Conservation (phyloP, 2,113 vertebrate species). For the Carettochelys insculpta region DNA sequence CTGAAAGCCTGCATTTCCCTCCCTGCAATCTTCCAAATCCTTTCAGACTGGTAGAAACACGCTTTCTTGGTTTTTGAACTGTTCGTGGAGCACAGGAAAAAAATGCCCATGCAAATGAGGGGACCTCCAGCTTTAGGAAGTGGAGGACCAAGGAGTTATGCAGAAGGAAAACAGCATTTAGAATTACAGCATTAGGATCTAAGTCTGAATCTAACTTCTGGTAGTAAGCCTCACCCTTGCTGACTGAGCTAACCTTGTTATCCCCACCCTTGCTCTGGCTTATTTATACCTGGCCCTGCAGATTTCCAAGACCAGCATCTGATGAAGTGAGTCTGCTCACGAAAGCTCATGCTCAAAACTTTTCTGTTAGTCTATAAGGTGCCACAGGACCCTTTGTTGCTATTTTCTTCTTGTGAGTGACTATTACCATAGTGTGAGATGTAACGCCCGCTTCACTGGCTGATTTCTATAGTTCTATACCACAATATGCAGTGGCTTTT, state of each 20-base stretch:
- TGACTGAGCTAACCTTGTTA: too few relatives aligned
- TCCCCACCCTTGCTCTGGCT: too few relatives aligned
- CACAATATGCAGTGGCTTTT: background rate
- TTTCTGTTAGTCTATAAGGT: too few relatives aligned
- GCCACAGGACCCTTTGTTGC: too few relatives aligned
- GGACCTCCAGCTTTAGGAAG: background rate
- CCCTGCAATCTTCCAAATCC: background rate
- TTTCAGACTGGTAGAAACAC: background rate
- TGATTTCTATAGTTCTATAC: background rate
- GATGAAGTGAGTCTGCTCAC: too few relatives aligned
- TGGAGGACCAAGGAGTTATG: background rate
- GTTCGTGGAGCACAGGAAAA: background rate
- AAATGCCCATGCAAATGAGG: background rate
- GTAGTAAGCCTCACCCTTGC: too few relatives aligned
- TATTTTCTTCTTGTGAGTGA: background rate
- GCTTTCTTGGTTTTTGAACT: background rate
- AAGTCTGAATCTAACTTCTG: background rate
- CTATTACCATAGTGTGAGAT: background rate
- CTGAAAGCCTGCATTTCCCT: background rate
- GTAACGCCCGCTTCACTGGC: background rate
- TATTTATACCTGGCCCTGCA: too few relatives aligned
- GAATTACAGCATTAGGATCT: background rate
- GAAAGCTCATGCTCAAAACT: too few relatives aligned
- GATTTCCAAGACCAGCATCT: too few relatives aligned
- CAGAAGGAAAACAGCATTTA: background rate